These are phyloP conservation scores for Cheilosia vulpina DNA, from an alignment of 2,888 invertebrate species.

Conservation along the genomic window DNA sequence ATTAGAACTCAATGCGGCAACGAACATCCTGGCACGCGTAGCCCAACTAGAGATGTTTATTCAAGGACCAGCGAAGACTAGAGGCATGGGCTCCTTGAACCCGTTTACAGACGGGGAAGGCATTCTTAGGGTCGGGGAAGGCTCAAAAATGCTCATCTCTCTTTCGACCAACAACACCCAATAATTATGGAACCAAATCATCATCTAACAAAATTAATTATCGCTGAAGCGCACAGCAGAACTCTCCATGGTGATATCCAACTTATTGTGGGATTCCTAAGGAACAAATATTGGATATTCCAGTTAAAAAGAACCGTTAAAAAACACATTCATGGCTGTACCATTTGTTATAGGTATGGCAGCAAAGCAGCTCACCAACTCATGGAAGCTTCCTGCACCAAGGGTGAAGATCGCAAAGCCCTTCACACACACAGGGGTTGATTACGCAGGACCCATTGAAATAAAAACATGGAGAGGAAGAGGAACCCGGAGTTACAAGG, in stretches of 20 bases:
- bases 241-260: slow-evolving; percentile 1
- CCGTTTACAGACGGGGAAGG: slow-evolving; percentile 5
- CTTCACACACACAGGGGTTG: no score
- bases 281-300: no score
- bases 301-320: no score
- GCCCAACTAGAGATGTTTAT: slow-evolving; percentile 10
- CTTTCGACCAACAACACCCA: background rate
- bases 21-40: background rate
- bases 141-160: background rate
- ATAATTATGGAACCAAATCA: background rate
- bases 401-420: no score
- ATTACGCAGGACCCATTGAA: no score
- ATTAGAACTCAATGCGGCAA: background rate
- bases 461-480: no score
- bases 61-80: background rate
- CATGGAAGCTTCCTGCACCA: background rate
- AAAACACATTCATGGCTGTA: background rate
- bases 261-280: background rate
- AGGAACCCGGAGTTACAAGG: no score
- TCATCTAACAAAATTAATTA: background rate
- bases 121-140: background rate
- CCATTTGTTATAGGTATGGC: background rate
- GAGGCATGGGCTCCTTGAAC: slow-evolving; percentile 10
- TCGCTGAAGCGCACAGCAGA: background rate
- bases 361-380: background rate